Conservation (phyloP, 2,113 vertebrate species). For the Pungitius pungitius region DNA sequence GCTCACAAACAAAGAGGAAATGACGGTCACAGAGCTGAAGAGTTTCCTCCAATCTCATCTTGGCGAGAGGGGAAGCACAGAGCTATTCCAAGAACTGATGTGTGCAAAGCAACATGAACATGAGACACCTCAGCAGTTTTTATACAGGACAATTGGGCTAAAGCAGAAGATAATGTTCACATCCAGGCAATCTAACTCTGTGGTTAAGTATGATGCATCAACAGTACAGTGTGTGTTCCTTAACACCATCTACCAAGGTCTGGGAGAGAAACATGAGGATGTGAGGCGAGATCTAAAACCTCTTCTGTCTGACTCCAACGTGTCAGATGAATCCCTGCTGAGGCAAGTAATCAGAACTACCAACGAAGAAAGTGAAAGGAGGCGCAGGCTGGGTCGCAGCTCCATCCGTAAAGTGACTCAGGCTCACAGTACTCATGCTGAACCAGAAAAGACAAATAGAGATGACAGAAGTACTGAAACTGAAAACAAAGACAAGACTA, state of each 20-base stretch:
- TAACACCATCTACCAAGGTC: too few species aligned
- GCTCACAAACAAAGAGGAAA: slow-evolving; percentile 20
- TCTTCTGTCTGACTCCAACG: background rate
- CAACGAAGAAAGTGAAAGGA: background rate
- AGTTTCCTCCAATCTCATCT: slow-evolving; percentile 15
- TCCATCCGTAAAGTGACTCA: background rate
- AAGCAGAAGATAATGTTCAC: background rate
- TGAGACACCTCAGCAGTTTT: background rate
- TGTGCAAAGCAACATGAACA: slow-evolving; percentile 17
- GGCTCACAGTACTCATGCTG: background rate
- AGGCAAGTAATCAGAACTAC: background rate
- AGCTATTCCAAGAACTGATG: slow-evolving; percentile 20
- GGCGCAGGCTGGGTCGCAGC: too few species aligned
- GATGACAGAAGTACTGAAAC: background rate
- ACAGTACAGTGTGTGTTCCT: too few species aligned
- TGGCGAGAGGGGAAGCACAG: slow-evolving; percentile 10
- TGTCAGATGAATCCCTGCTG: background rate
- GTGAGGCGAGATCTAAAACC: background rate
- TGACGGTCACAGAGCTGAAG: slow-evolving; percentile 9
- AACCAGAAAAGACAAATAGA: background rate
- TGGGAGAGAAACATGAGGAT: background rate
- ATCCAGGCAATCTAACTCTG: background rate
- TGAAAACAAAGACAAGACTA: background rate
- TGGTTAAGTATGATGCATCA: background rate
- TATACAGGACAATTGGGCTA: background rate